Base-by-base conservation (phyloP, 2,113 vertebrate species). In the Thunnus maccoyii region DNA sequence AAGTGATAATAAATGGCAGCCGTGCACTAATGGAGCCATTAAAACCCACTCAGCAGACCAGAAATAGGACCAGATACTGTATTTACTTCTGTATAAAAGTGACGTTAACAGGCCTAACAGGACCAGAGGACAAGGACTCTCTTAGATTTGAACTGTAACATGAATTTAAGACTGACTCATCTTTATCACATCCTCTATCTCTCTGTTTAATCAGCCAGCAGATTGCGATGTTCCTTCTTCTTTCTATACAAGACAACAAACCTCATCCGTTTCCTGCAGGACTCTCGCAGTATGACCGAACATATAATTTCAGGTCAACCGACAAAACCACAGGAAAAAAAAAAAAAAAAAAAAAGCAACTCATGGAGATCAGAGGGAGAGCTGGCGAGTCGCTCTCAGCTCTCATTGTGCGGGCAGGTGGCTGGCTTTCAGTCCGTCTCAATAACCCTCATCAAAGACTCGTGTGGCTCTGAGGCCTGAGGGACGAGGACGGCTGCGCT, bases 341-440 rank as follows among this genome's bases (percentile, higher is more conserved):
- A 22, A 22, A 22, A 22, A 22, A 22, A 22, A 22, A 22, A 22
- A 22, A 22, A 22, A 22, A 22, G 22, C 22, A 22, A 22, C 20
- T 76, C 18, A 3, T 66, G 3, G 3, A 12, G 58, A 73, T 65
- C 55, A 74, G 85, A 85, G 65, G 47, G 65, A 80, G 69, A 51
- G 54, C 68, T 57, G 64, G 67, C 1, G 64, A 76, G 83, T 36
- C 15, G 51, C 71, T 27, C 60, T 25, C 13, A 14, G 27, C 17
- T 12, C 76, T 86, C 73, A 47, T 80, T 87, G 85, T 85, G 78
- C 25, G 4, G 72, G 63, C 79, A 83, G 82, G 89, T 50, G 67
- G 85, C 68, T 85, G 32, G 32, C 36, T 81, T 87, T 85, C 77
- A 84, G 47, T 30, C 62, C 85, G 16, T 46, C 71, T 77, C 77